phyloP scores from a whole-genome alignment of 2,888 invertebrate genomes.

The Junonia oenone region DNA sequence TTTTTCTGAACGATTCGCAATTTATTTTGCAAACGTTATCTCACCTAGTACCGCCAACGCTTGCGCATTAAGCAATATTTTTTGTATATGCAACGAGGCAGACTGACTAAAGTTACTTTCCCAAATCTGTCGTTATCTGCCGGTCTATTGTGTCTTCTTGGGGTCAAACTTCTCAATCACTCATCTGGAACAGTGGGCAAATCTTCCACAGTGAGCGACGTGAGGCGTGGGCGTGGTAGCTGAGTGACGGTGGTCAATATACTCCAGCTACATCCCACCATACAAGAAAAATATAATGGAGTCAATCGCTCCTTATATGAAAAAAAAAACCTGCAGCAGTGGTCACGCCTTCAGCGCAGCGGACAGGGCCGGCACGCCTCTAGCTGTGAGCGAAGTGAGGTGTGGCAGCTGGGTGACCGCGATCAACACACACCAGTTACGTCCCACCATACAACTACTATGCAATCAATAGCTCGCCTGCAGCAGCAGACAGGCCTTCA shows the following conservation, averaged over 20 bases:
- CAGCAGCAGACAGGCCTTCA: slow-evolving; percentile 44
- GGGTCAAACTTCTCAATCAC: no score
- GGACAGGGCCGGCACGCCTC: slow-evolving; percentile 48
- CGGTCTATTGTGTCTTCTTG: no score
- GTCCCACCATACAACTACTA: slow-evolving; percentile 57
- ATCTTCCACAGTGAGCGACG: slow-evolving; percentile 32
- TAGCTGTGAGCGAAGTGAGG: slow-evolving; percentile 38
- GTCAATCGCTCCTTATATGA: no score
- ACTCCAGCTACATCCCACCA: slow-evolving; percentile 45
- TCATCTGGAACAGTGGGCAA: slow-evolving; percentile 47
- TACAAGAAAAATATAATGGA: no score
- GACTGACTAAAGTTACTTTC: no score
- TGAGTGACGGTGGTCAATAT: slow-evolving; percentile 42
- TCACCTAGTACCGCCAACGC: no score
- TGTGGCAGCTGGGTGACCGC: slow-evolving; percentile 37
- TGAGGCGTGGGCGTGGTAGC: slow-evolving; percentile 38
- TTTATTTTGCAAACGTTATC: no score
- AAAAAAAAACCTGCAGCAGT: slow-evolving; percentile 46
- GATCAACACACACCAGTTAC: slow-evolving; percentile 46
- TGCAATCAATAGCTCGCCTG: slow-evolving; percentile 39
- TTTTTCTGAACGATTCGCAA: no score
- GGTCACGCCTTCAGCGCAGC: slow-evolving; percentile 45
- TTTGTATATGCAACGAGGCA: no score
- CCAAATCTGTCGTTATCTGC: no score
- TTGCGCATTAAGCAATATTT: no score